A percentile compares a stretch with the other conserved stretches of the same genome.
These are phyloP conservation scores for Papilio machaon DNA, from an alignment of 1,140 invertebrate species.

Conservation along the genomic window DNA sequence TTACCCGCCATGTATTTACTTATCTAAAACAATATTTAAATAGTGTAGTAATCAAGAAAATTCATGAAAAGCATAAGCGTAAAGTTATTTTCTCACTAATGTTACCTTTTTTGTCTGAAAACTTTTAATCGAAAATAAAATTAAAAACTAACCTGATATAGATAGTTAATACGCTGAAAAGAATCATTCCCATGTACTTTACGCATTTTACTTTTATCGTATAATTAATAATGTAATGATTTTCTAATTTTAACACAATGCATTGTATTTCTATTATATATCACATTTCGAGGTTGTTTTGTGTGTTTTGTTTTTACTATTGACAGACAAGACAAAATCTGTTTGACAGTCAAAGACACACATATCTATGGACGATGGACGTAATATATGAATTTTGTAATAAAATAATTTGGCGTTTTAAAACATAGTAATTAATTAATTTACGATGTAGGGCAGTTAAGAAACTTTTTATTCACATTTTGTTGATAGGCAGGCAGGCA, in stretches of 20 bases:
- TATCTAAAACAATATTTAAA: constrained; percentile 69
- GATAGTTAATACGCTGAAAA: constrained; percentile 82
- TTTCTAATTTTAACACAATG: neutral
- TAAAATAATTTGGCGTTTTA: too few relatives aligned
- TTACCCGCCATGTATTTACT: constrained; percentile 75
- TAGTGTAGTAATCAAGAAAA: neutral
- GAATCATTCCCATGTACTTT: constrained; percentile 81
- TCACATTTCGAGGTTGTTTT: too few relatives aligned
- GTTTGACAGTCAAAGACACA: too few relatives aligned
- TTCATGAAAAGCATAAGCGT: neutral
- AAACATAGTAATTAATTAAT: too few relatives aligned
- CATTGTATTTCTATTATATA: neutral
- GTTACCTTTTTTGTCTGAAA: neutral
- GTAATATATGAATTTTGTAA: too few relatives aligned
- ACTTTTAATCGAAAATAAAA: neutral
- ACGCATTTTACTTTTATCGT: constrained; percentile 49
- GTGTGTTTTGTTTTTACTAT: too few relatives aligned
- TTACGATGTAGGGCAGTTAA: too few relatives aligned
- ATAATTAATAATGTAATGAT: neutral
- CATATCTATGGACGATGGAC: too few relatives aligned
- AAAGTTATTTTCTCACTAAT: neutral
- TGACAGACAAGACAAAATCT: too few relatives aligned
- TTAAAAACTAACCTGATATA: constrained; percentile 78
- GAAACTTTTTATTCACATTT: too few relatives aligned
- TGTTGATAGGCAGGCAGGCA: too few relatives aligned